These are phyloP conservation scores for Microcebus jonahi DNA, from an alignment of 2,113 vertebrate species.

Conservation along the genomic window DNA sequence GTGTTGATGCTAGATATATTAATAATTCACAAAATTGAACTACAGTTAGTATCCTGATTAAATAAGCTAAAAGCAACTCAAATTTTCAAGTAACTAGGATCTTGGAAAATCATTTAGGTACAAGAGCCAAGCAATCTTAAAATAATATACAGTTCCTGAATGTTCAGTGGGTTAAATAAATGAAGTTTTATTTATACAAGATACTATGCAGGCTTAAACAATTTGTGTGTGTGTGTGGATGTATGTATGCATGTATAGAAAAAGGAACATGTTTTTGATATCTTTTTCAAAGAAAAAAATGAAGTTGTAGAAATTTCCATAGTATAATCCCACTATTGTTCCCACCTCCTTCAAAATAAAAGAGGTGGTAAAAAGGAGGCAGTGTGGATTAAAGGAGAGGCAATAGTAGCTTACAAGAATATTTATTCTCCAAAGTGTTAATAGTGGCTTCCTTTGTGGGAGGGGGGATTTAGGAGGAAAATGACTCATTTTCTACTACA, in stretches of 20 bases:
- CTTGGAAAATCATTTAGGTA: background rate
- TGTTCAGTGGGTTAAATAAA: background rate
- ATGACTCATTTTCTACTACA: conserved; percentile 1
- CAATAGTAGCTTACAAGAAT: background rate
- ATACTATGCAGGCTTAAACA: background rate
- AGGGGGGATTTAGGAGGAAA: background rate
- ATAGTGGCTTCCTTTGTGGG: background rate
- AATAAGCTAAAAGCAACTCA: conserved; percentile 5
- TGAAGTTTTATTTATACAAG: background rate
- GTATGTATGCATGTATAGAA: too few relatives aligned
- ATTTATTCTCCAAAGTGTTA: background rate
- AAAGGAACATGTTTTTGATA: background rate
- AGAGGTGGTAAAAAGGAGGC: background rate
- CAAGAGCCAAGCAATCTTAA: conserved; percentile 10
- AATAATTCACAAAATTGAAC: background rate
- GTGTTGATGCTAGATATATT: background rate
- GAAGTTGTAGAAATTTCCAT: background rate
- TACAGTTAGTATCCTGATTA: conserved; percentile 26
- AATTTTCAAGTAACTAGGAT: conserved; percentile 14
- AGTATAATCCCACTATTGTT: background rate
- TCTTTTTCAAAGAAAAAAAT: background rate
- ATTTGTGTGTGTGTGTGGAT: background rate
- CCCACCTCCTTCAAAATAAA: background rate
- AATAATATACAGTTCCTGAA: background rate
- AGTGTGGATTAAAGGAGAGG: background rate